These are phyloP conservation scores for Sebastes itinus DNA, from an alignment of 2,797 vertebrate species.

Conservation along the genomic window DNA sequence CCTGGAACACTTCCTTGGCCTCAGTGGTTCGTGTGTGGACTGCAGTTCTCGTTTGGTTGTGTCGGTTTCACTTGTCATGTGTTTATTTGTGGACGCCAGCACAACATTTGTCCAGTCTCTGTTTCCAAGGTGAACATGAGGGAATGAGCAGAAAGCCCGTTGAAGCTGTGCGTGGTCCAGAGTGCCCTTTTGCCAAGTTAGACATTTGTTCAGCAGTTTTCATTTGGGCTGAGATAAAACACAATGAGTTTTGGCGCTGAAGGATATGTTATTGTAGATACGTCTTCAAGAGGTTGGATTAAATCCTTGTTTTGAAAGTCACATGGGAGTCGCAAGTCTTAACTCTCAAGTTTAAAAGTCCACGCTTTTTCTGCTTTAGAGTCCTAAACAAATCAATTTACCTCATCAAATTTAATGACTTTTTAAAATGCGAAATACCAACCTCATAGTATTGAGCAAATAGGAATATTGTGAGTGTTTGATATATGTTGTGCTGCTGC, in stretches of 20 bases:
- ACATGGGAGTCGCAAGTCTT: neutral
- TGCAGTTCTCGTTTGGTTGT: neutral
- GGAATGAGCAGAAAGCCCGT: neutral
- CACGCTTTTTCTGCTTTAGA: neutral
- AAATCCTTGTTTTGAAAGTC: neutral
- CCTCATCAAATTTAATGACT: neutral
- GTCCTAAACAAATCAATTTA: neutral
- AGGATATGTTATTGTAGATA: neutral
- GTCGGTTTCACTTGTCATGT: neutral
- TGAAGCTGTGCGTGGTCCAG: neutral
- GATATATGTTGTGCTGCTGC: neutral
- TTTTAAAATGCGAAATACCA: neutral
- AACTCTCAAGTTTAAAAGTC: neutral
- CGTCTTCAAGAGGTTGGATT: neutral
- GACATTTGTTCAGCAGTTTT: slow-evolving; percentile 13
- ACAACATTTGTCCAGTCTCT: neutral
- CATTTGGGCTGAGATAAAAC: neutral
- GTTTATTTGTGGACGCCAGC: neutral
- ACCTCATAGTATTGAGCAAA: neutral
- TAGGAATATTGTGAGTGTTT: neutral
- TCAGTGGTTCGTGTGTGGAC: neutral
- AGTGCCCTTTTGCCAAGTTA: neutral
- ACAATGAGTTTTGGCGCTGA: neutral
- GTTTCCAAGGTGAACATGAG: slow-evolving; percentile 26
- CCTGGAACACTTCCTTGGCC: neutral